Evolutionary conservation across 2,113 vertebrate species (phyloP), one percentile per base, ranked within the genome.

Genomic region (Tilapia sparmanii): DNA sequence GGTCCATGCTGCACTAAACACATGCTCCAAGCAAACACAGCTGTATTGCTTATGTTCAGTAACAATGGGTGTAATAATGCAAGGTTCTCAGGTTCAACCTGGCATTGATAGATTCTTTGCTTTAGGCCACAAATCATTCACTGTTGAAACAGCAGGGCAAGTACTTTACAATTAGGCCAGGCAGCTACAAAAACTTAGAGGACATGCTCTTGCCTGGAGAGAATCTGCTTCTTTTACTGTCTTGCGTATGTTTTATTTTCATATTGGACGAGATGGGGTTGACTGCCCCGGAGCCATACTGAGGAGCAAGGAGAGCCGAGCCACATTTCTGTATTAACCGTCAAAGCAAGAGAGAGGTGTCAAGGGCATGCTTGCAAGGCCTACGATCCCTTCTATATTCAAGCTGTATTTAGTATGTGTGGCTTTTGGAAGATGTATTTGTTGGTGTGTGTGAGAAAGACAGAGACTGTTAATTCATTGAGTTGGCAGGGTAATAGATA

Each of bases 201-300:
- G 92, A 95, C 89, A 63, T 53, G 93, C 89, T 92, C 90, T 90
- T 91, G 95, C 92, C 92, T 78, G 83, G 29, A 86, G 93, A 90
- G 73, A 89, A 83, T 78, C 82, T n/a, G 71, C 82, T 76, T 73
- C 83, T 85, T 71, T 81, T 71, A 45, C 85, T 33, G 45, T 86
- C 57, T 85, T 59, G 63, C 68, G n/a, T 29, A 8, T 26, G 81
- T 89, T 86, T 83, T 86, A 92, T 84, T 81, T 82, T 26, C 80
- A 42, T 10, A 33, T 59, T 47, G 83, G 66, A 86, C 15, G 16
- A 87, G 82, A 82, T 2, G 5, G n/a, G 31, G 47, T 45, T 5
- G 3, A 83, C 45, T 53, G 81, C 90, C 90, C 80, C 63, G n/a
- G 66, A 86, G 91, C 80, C 89, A 40, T 68, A 26, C 54, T 71